These are phyloP conservation scores for Pantala flavescens DNA, from an alignment of 1,140 invertebrate species.

Conservation along the genomic window DNA sequence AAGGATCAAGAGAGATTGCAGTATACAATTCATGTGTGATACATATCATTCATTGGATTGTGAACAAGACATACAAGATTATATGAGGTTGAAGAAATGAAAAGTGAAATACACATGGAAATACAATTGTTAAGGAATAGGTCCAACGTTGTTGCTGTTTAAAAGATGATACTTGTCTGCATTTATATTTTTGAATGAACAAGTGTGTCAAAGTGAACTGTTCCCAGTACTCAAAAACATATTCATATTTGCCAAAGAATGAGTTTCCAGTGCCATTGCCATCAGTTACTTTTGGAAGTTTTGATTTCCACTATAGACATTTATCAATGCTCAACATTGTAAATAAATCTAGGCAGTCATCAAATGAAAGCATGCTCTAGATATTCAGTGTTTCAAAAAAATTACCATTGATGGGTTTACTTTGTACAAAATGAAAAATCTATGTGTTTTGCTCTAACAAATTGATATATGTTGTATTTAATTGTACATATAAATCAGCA, in stretches of 20 bases:
- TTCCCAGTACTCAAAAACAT: not conserved
- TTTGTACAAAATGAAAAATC: too few species aligned
- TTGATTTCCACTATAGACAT: not conserved
- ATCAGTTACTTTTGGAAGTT: not conserved
- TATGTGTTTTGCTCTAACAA: too few species aligned
- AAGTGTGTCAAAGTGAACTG: not conserved
- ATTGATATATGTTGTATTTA: too few species aligned
- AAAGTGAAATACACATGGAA: not conserved
- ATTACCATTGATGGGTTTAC: too few species aligned
- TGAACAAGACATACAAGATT: too few species aligned
- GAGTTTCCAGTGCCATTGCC: not conserved
- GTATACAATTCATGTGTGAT: constrained; percentile 1
- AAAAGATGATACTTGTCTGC: not conserved
- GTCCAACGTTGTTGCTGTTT: not conserved
- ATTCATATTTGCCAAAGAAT: not conserved
- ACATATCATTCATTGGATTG: too few species aligned
- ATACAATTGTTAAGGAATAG: not conserved
- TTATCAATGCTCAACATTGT: not conserved
- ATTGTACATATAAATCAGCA: too few species aligned
- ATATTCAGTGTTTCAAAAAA: too few species aligned
- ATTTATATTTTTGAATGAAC: not conserved
- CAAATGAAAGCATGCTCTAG: too few species aligned
- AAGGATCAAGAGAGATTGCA: not conserved
- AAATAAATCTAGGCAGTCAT: not conserved
- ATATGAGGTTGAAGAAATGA: not conserved